These are phyloP conservation scores for Planococcus citri DNA, from an alignment of 1,140 invertebrate species.

Conservation along the genomic window DNA sequence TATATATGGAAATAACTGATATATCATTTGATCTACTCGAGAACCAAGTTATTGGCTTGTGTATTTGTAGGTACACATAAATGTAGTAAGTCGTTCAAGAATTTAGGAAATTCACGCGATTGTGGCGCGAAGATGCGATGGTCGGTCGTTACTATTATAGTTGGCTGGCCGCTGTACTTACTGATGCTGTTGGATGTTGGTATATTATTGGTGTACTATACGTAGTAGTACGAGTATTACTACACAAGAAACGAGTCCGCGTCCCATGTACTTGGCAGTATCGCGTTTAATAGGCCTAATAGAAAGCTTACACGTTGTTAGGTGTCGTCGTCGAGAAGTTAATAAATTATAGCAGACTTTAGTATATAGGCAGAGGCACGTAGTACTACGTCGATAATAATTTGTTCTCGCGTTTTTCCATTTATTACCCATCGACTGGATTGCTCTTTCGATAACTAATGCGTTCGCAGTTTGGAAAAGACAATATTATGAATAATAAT, in stretches of 20 bases:
- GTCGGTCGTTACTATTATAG: too few species aligned
- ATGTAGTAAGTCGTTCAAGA: not conserved
- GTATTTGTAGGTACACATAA: too few species aligned
- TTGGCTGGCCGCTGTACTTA: too few species aligned
- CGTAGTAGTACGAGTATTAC: not conserved
- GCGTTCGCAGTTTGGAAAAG: not conserved
- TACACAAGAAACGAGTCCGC: too few species aligned
- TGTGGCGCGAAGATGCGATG: too few species aligned
- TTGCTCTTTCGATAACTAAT: not conserved
- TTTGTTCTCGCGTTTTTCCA: not conserved
- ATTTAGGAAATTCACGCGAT: conserved; percentile 2
- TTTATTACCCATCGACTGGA: not conserved
- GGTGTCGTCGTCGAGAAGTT: not conserved
- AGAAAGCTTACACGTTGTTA: not conserved
- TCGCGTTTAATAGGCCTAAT: not conserved
- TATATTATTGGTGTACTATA: too few species aligned
- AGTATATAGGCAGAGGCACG: too few species aligned
- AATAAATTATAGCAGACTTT: not conserved
- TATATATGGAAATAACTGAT: not conserved
- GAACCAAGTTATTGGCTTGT: not conserved
- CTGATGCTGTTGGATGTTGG: too few species aligned
- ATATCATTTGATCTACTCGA: not conserved
- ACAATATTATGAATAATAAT: conserved; percentile 4
- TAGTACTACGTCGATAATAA: conserved; percentile 5
- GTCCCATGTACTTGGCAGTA: not conserved